Evolutionary conservation across 2,797 vertebrate species (phyloP).

Genomic region (Alosa sapidissima): DNA sequence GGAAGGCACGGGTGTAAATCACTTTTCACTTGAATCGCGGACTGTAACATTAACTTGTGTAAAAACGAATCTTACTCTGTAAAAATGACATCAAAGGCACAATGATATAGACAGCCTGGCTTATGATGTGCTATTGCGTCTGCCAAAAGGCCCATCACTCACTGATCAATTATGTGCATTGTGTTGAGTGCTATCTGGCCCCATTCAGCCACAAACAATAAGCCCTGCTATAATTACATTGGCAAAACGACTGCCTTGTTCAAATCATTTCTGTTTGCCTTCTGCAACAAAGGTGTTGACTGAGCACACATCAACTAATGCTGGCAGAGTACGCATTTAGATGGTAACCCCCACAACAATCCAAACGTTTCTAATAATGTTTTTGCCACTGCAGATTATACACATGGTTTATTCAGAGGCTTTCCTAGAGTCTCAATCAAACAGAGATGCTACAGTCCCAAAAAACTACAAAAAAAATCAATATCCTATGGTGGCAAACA

Average conservation of each 20-base stretch:
- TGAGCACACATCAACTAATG: slow-evolving; percentile 4
- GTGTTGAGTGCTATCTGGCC: not conserved
- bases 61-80: not conserved
- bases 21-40: not conserved
- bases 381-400: not conserved
- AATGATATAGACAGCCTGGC: not conserved
- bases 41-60: not conserved
- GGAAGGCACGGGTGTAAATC: not conserved
- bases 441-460: not conserved
- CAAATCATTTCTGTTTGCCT: not conserved
- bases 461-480: not conserved
- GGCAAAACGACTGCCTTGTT: not conserved
- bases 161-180: not conserved
- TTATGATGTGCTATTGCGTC: not conserved
- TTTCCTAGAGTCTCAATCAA: slow-evolving; percentile 3
- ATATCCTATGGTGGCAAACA: slow-evolving; percentile 4
- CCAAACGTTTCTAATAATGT: not conserved
- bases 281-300: not conserved
- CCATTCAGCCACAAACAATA: not conserved
- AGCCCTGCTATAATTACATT: not conserved
- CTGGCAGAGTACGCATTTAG: not conserved
- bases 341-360: not conserved
- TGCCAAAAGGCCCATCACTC: not conserved
- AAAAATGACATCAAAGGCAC: not conserved
- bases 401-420: not conserved